Evolutionary conservation across 2,797 vertebrate genomes (phyloP).

Genomic region (Paramormyrops hopkinsi): DNA sequence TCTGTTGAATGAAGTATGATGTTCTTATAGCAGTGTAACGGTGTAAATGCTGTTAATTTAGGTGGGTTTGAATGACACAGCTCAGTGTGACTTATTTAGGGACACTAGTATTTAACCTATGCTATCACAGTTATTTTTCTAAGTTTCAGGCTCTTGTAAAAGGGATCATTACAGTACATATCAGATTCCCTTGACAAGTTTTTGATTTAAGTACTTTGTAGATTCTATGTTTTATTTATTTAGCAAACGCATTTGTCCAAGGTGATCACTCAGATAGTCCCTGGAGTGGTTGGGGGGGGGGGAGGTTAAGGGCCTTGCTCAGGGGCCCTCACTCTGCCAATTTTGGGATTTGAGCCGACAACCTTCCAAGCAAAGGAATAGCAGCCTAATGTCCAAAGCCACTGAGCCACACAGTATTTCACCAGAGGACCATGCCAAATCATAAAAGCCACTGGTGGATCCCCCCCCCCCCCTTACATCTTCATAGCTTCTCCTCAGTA

Average conservation of each 20-base stretch:
- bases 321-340: not conserved
- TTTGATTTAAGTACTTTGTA: not conserved
- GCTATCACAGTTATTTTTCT: not conserved
- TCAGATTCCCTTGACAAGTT: not conserved
- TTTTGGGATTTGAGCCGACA: not conserved
- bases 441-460: not conserved
- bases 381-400: not conserved
- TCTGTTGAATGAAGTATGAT: not conserved
- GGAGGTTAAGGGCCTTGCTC: not conserved
- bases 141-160: not conserved
- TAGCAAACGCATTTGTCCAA: not conserved
- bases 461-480: not conserved
- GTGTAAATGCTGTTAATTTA: not conserved
- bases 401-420: not conserved
- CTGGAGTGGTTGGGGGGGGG: not conserved
- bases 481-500: not conserved
- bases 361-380: not conserved
- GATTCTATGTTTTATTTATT: not conserved
- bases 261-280: not conserved
- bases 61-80: not conserved
- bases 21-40: not conserved
- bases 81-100: not conserved
- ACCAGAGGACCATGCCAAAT: not conserved
- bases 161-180: not conserved
- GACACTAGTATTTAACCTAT: not conserved